phyloP scores from a whole-genome alignment of 2,888 invertebrate genomes.

The Phrixothrix hirtus region DNA sequence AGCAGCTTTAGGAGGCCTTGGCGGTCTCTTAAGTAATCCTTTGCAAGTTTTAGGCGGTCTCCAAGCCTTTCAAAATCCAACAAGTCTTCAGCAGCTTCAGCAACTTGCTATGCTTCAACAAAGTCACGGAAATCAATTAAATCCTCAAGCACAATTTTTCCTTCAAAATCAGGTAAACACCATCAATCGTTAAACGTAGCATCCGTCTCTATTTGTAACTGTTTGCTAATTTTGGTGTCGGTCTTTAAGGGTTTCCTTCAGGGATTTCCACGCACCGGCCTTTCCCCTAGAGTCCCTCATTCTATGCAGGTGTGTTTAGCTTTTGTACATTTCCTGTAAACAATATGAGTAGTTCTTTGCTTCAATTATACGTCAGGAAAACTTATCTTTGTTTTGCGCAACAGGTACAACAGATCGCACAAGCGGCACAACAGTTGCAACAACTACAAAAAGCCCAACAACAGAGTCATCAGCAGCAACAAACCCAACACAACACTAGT shows the following conservation, averaged over 20 bases:
- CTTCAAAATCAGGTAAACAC: slow-evolving; percentile 72
- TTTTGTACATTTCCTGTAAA: slow-evolving; percentile 1
- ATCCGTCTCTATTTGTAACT: slow-evolving; percentile 16
- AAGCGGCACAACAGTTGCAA: slow-evolving; percentile 83
- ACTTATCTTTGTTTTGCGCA: no score
- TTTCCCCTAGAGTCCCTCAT: slow-evolving; percentile 56
- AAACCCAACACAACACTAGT: slow-evolving; percentile 52
- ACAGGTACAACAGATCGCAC: slow-evolving; percentile 81
- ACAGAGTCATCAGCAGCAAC: slow-evolving; percentile 67
- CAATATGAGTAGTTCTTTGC: no score
- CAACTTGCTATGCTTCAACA: slow-evolving; percentile 69
- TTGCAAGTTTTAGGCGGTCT: slow-evolving; percentile 52
- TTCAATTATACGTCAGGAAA: no score
- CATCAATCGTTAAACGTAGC: background rate
- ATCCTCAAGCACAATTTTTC: slow-evolving; percentile 71
- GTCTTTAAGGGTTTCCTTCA: slow-evolving; percentile 57
- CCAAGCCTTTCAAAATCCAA: slow-evolving; percentile 65
- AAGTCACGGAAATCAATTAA: slow-evolving; percentile 49
- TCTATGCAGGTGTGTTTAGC: slow-evolving; percentile 57
- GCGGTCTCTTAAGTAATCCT: slow-evolving; percentile 53
- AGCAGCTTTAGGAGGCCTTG: slow-evolving; percentile 57
- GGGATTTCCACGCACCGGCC: slow-evolving; percentile 56
- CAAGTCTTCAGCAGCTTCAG: slow-evolving; percentile 67
- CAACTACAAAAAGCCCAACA: slow-evolving; percentile 71
- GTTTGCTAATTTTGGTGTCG: slow-evolving; percentile 29